These are phyloP conservation scores for Xylota sylvarum DNA, from an alignment of 2,888 invertebrate species.

Conservation along the genomic window DNA sequence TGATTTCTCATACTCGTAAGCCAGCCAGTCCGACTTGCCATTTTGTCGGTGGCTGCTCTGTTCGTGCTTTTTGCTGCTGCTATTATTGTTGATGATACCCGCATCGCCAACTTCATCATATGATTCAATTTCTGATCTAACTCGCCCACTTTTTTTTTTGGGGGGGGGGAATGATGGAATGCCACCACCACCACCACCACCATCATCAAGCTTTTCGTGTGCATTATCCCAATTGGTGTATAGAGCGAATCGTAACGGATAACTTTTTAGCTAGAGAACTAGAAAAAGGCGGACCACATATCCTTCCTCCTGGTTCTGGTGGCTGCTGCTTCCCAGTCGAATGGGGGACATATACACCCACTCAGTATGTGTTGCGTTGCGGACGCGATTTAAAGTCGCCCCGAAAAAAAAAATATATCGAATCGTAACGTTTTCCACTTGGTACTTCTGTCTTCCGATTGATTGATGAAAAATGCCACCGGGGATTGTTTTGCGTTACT, in stretches of 20 bases:
- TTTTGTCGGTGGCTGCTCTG: slow-evolving; percentile 29
- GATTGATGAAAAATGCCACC: slow-evolving; percentile 76
- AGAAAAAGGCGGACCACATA: slow-evolving; percentile 75
- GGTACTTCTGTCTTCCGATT: slow-evolving; percentile 71
- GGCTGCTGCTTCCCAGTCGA: neutral
- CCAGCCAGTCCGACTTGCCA: slow-evolving; percentile 35
- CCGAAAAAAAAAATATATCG: slow-evolving; percentile 41
- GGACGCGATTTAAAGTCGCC: slow-evolving; percentile 72
- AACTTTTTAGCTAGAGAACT: slow-evolving; percentile 71
- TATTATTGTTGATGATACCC: slow-evolving; percentile 74
- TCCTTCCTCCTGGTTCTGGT: slow-evolving; percentile 28
- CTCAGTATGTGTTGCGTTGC: slow-evolving; percentile 17
- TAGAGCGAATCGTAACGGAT: slow-evolving; percentile 68
- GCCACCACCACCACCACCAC: slow-evolving; percentile 34
- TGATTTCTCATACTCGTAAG: slow-evolving; percentile 34
- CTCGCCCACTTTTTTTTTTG: slow-evolving; percentile 35
- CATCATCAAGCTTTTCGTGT: slow-evolving; percentile 41
- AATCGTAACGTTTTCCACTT: slow-evolving; percentile 50
- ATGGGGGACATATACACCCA: neutral
- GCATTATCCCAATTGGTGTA: slow-evolving; percentile 75
- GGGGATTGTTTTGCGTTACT: slow-evolving; percentile 74
- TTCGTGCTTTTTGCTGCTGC: slow-evolving; percentile 40
- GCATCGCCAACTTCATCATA: slow-evolving; percentile 75
- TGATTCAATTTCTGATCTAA: slow-evolving; percentile 75
- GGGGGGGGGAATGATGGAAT: slow-evolving; percentile 53